Percentiles rank a stretch among this genome's conserved stretches.
These are phyloP conservation scores for Botia almorhae DNA, from an alignment of 2,797 vertebrate species.

Conservation along the genomic window DNA sequence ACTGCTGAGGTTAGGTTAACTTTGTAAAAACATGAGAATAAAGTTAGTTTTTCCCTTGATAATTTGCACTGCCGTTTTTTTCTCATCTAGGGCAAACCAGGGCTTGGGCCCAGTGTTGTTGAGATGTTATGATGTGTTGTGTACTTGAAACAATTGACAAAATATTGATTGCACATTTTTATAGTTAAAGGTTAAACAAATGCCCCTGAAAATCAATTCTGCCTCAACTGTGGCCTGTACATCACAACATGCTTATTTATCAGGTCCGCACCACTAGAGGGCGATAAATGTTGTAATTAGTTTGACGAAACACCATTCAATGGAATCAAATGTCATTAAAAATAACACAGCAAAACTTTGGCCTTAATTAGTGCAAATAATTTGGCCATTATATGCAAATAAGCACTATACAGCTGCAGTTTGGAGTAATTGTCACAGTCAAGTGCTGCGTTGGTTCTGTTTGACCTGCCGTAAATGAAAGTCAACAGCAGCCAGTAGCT, in stretches of 20 bases:
- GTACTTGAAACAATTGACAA: no score
- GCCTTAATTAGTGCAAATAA: no score
- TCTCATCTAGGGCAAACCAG: background rate
- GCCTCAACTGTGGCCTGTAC: no score
- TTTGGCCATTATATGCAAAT: slow-evolving; percentile 4
- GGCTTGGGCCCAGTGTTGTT: no score
- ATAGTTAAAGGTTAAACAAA: no score
- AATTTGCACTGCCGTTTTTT: background rate
- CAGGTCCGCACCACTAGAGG: slow-evolving; percentile 55
- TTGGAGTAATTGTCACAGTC: slow-evolving; percentile 17
- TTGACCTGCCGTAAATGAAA: slow-evolving; percentile 33
- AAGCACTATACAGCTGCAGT: background rate
- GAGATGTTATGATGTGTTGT: no score
- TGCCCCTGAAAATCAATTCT: no score
- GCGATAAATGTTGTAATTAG: slow-evolving; percentile 40
- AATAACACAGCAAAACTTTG: slow-evolving; percentile 23
- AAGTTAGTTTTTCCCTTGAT: slow-evolving; percentile 73
- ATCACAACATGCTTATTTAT: background rate
- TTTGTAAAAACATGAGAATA: slow-evolving; percentile 78
- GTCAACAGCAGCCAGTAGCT: background rate
- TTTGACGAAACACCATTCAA: background rate
- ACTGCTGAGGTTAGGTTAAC: slow-evolving; percentile 68
- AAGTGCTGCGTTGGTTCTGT: slow-evolving; percentile 1
- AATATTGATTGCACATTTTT: no score
- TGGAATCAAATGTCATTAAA: background rate